Base-by-base conservation (phyloP, 2,113 vertebrate genomes). In the Alligator mississippiensis region DNA sequence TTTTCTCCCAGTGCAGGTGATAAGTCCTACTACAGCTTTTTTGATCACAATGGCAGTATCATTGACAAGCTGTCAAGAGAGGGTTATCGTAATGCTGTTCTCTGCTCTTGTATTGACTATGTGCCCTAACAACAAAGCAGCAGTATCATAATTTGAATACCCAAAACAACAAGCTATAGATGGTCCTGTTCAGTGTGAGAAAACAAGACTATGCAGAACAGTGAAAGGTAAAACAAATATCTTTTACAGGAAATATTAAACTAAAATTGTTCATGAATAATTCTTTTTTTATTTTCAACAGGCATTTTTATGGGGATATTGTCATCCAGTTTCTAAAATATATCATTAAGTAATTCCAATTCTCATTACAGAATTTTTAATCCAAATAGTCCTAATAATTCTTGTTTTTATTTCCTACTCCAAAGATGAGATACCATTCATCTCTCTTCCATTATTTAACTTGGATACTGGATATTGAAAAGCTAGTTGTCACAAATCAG, bases 341-440 rank as follows among this genome's bases (percentile, higher is more conserved):
- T 47, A 13, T 6, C 79, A 88, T 34, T 30, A 76, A 93, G 64
- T 17, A 17, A 47, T 90, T 97, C 95, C 86, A 84, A 77, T 92
- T 97, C 80, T 77, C 79, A 84, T 80, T 78, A 81, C 63, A 92
- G 84, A 72, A 38, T 34, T 95, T 92, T 92, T 77, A 85, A 96
- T 95, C 95, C 88, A 95, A 96, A 95, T 90, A 87, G 47, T 89
- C 84, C 87, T 95, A 94, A 90, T 96, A 95, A 96, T 91, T 88
- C 63, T 74, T 95, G 85, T n/a, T 91, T 82, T 59, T 95, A 72
- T 84, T 66, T 75, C 11, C 47, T 80, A 24, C 76, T 94, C 81
- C 27, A 55, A 47, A 76, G 76, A 95, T 93, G 88, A 96, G 82
- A 28, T 18, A 86, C 34, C 89, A 93, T 91, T 85, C 7, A 89